phyloP scores from a whole-genome alignment of 2,113 vertebrate species.

The Galbula dea region DNA sequence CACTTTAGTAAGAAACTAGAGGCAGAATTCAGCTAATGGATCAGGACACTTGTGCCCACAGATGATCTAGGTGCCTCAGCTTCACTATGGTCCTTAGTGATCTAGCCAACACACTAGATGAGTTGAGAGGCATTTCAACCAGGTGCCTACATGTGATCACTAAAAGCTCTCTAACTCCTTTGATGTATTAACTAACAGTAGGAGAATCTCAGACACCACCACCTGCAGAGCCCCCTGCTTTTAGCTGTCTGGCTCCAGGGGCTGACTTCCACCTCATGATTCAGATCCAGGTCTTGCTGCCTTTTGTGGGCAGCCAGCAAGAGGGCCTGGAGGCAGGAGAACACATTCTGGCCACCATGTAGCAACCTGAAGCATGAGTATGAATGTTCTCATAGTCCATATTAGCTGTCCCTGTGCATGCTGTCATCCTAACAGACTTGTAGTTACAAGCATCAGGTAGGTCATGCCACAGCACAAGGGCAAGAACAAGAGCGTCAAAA shows the following conservation, averaged over 20 bases:
- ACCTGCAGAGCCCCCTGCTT: neutral
- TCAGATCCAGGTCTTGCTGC: neutral
- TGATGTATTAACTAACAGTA: neutral
- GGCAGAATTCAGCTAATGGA: neutral
- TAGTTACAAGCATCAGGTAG: neutral
- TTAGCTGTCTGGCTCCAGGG: neutral
- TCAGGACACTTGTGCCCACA: neutral
- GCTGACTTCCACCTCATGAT: neutral
- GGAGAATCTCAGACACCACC: neutral
- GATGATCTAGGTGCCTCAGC: neutral
- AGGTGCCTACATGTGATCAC: neutral
- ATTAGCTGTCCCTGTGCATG: neutral
- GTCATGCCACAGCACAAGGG: neutral
- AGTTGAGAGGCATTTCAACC: accelerated
- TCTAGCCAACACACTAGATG: neutral
- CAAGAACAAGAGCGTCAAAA: neutral
- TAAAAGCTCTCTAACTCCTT: neutral
- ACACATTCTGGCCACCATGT: accelerated
- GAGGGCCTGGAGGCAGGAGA: neutral
- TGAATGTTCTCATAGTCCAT: neutral
- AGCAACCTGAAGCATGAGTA: neutral
- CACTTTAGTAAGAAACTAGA: neutral
- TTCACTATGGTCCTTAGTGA: neutral
- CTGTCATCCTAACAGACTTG: neutral
- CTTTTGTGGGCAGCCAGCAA: neutral